Evolutionary conservation across 2,113 vertebrate species (phyloP).

Genomic region (Aegithalos caudatus): DNA sequence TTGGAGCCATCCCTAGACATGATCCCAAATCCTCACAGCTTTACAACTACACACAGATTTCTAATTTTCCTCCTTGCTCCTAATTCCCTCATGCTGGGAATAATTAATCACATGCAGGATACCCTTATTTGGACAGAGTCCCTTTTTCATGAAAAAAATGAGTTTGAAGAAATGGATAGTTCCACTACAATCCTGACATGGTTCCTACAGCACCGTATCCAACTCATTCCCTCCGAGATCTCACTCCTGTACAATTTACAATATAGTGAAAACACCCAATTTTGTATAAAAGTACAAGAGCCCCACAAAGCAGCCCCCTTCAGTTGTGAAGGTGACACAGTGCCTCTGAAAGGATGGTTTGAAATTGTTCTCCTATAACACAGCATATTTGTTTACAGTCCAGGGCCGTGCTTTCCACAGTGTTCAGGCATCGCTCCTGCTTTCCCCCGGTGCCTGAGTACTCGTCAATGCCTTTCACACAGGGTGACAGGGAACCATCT

Average conservation of each 20-base stretch:
- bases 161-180: not conserved
- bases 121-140: not conserved
- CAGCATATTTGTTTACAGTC: slow-evolving; percentile 40
- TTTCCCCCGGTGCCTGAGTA: not conserved
- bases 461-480: slow-evolving; percentile 6
- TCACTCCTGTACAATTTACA: not conserved
- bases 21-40: not conserved
- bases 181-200: rapidly evolving
- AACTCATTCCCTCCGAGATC: too few species aligned
- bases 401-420: not conserved
- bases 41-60: not conserved
- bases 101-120: not conserved
- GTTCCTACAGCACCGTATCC: rapidly evolving
- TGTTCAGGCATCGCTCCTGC: not conserved
- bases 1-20: rapidly evolving
- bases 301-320: not conserved
- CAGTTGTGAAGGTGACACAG: not conserved
- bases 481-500: slow-evolving; percentile 44
- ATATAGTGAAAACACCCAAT: rapidly evolving
- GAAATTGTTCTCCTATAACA: not conserved
- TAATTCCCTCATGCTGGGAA: not conserved
- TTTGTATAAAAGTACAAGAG: not conserved
- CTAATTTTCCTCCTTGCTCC: not conserved
- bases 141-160: not conserved
- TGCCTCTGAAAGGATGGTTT: not conserved